Evolutionary conservation across 2,797 vertebrate species (phyloP).

Genomic region (Scolopax rusticola): DNA sequence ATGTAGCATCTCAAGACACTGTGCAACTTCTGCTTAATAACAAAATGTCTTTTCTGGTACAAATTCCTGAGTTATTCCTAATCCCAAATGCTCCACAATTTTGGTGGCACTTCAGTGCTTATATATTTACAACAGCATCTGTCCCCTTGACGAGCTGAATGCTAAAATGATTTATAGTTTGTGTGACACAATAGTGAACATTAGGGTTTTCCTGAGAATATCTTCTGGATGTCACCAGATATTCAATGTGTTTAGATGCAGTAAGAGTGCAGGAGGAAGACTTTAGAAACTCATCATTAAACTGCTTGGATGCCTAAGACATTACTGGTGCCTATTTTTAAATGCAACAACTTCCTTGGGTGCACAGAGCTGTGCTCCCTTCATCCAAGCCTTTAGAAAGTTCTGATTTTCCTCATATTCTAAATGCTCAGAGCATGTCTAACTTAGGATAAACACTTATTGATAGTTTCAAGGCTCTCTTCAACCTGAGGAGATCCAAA

Average conservation of each 20-base stretch:
- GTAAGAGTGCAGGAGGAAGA: not conserved
- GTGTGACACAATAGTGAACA: not conserved
- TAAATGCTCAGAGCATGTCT: not conserved
- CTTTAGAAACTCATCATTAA: not conserved
- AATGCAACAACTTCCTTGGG: not conserved
- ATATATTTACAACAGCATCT: not conserved
- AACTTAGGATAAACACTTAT: not conserved
- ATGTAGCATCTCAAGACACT: not conserved
- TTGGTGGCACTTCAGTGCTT: not conserved
- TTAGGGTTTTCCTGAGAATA: not conserved
- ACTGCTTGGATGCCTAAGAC: not conserved
- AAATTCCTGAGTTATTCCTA: constrained; percentile 10
- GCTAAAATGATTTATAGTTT: not conserved
- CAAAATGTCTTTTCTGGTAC: not conserved
- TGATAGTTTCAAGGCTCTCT: not conserved
- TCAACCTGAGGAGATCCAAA: not conserved
- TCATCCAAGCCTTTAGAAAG: not conserved
- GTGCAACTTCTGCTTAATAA: constrained; percentile 19
- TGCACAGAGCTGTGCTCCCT: not conserved
- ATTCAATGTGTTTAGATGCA: not conserved
- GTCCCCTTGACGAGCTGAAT: not conserved
- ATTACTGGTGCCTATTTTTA: not conserved
- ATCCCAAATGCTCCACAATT: not conserved
- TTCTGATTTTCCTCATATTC: not conserved
- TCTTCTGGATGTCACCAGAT: not conserved